Evolutionary conservation across 2,888 invertebrate species (phyloP).

Genomic region (Troglohyphantes excavatus): DNA sequence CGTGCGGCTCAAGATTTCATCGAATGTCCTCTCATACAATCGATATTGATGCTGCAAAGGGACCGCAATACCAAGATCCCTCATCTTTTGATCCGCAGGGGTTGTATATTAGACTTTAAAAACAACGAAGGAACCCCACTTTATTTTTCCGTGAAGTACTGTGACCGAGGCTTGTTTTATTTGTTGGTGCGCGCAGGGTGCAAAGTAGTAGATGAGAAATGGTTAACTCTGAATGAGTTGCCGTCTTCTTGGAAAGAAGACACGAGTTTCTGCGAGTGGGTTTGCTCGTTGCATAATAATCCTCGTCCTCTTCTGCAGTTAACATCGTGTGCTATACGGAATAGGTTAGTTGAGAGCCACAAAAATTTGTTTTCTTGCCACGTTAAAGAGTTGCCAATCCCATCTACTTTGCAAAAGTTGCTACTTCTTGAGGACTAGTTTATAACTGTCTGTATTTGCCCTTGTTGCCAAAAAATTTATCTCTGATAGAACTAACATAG

Average conservation of each 20-base stretch:
- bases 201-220: slow-evolving; percentile 30
- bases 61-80: not conserved
- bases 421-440: slow-evolving; percentile 42
- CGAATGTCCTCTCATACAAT: slow-evolving; percentile 42
- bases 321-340: slow-evolving; percentile 32
- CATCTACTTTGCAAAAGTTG: slow-evolving; percentile 21
- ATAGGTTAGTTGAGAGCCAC: not conserved
- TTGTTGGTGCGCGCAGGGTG: slow-evolving; percentile 53
- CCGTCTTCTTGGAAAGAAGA: slow-evolving; percentile 39
- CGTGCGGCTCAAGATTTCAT: slow-evolving; percentile 6
- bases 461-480: not conserved
- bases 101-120: slow-evolving; percentile 26
- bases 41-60: slow-evolving; percentile 28
- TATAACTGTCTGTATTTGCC: not conserved
- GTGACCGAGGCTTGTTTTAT: slow-evolving; percentile 38
- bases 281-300: slow-evolving; percentile 30
- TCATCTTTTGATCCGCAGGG: slow-evolving; percentile 49
- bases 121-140: slow-evolving; percentile 24
- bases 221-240: slow-evolving; percentile 22
- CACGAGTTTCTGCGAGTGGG: slow-evolving; percentile 34
- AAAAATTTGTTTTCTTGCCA: slow-evolving; percentile 37
- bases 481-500: too few relatives aligned
- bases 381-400: slow-evolving; percentile 36
- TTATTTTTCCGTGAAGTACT: slow-evolving; percentile 17
- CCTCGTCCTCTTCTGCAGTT: slow-evolving; percentile 40